Evolutionary conservation across 1,140 invertebrate species (phyloP).

Genomic region (Drosophila asahinai): DNA sequence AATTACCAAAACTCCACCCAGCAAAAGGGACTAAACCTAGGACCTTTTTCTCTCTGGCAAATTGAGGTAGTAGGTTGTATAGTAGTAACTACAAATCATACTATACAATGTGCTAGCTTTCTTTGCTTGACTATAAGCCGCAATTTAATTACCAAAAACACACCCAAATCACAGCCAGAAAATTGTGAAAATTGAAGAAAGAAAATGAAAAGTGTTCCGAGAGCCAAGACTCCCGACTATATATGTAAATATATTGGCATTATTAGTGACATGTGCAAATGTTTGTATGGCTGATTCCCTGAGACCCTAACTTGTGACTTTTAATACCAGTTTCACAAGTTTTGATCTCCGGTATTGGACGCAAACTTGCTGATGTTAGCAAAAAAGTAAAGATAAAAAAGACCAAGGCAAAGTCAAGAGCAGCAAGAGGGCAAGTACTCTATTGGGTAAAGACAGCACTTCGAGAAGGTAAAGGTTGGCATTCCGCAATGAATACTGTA

Average conservation of each 20-base stretch:
- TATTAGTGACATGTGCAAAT: constrained; percentile 82
- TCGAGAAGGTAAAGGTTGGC: constrained; percentile 6
- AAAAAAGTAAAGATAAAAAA: constrained; percentile 30
- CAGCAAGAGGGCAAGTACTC: neutral
- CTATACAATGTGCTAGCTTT: constrained; percentile 85
- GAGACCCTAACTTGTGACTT: constrained; percentile 86
- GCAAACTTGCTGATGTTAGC: constrained; percentile 85
- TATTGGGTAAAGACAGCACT: neutral
- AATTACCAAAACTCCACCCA: constrained; percentile 35
- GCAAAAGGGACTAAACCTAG: constrained; percentile 78
- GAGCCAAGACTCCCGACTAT: constrained; percentile 3
- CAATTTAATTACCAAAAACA: constrained; percentile 38
- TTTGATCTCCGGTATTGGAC: constrained; percentile 86
- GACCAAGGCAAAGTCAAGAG: constrained; percentile 15
- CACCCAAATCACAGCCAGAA: constrained; percentile 34
- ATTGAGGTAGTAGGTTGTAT: constrained; percentile 86
- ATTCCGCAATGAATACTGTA: neutral
- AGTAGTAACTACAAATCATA: constrained; percentile 79
- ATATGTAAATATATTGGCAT: constrained; percentile 62
- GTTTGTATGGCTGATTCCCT: constrained; percentile 85
- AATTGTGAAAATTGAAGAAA: constrained; percentile 20
- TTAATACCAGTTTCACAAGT: constrained; percentile 85
- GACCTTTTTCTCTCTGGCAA: constrained; percentile 85
- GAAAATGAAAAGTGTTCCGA: constrained; percentile 27
- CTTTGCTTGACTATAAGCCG: constrained; percentile 84